Evolutionary conservation across 2,888 invertebrate species (phyloP).

Genomic region (Drosophila cognata): DNA sequence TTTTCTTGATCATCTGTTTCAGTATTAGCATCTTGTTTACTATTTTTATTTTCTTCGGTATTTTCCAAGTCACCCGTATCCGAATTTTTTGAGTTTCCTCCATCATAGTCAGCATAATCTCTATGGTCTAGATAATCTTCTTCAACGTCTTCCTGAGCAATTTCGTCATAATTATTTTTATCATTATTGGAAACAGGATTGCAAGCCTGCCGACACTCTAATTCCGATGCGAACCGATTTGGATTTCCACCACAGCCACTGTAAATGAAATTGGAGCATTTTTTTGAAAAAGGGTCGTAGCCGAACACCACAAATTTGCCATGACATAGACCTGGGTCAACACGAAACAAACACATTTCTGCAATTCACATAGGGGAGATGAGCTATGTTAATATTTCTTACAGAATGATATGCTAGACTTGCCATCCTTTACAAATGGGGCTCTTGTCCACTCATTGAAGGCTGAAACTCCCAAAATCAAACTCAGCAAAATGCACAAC

Average conservation of each 20-base stretch:
- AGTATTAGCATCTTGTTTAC: background rate
- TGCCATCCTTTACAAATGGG: conserved; percentile 17
- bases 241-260: conserved; percentile 63
- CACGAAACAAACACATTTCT: conserved; percentile 39
- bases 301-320: conserved; percentile 3
- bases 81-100: background rate
- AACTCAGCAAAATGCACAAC: background rate
- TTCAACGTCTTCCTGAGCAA: background rate
- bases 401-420: background rate
- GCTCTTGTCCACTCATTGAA: background rate
- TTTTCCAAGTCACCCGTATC: background rate
- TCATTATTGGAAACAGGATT: background rate
- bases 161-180: background rate
- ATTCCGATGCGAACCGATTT: conserved; percentile 40
- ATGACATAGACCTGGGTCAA: conserved; percentile 38
- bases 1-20: background rate
- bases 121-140: background rate
- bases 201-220: conserved; percentile 36
- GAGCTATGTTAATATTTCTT: background rate
- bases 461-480: background rate
- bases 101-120: background rate
- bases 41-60: background rate
- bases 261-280: conserved; percentile 40
- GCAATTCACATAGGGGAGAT: background rate
- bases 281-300: conserved; percentile 30